Conservation (phyloP, 2,113 vertebrate species). For the Podilymbus podiceps region DNA sequence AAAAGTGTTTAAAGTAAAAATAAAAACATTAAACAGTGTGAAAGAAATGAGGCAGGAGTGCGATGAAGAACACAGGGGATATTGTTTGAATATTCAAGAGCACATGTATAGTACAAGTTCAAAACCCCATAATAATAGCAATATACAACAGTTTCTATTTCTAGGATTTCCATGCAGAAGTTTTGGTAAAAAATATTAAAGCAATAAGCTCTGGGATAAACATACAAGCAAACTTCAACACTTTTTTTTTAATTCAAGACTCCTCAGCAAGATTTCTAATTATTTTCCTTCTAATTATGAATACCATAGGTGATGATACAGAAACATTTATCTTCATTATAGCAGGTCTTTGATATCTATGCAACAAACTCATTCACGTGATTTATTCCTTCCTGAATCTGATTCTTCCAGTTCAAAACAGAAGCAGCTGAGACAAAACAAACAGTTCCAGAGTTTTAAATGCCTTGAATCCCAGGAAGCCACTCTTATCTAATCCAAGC, state of each 20-base stretch:
- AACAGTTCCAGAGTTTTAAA: not conserved
- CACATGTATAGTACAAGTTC: not conserved
- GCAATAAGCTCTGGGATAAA: not conserved
- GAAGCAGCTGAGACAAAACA: not conserved
- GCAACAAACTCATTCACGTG: not conserved
- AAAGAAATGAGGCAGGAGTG: not conserved
- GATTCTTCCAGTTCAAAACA: not conserved
- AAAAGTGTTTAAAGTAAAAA: not conserved
- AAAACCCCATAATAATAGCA: not conserved
- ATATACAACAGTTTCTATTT: not conserved
- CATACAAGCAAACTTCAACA: not conserved
- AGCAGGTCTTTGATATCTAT: not conserved
- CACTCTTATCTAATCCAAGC: conserved; percentile 2
- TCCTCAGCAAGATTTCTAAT: not conserved
- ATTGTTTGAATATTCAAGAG: not conserved
- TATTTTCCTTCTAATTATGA: not conserved
- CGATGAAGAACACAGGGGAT: not conserved
- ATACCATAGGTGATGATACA: not conserved
- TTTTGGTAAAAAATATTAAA: not conserved
- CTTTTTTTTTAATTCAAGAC: not conserved
- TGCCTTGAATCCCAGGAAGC: not conserved
- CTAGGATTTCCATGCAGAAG: not conserved
- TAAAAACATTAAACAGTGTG: not conserved
- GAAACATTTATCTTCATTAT: not conserved
- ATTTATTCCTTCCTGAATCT: not conserved